Percentiles rank a stretch among this genome's conserved stretches.
Evolutionary conservation across 2,888 invertebrate genomes (phyloP).

Genomic region (Pedicia rivosa): DNA sequence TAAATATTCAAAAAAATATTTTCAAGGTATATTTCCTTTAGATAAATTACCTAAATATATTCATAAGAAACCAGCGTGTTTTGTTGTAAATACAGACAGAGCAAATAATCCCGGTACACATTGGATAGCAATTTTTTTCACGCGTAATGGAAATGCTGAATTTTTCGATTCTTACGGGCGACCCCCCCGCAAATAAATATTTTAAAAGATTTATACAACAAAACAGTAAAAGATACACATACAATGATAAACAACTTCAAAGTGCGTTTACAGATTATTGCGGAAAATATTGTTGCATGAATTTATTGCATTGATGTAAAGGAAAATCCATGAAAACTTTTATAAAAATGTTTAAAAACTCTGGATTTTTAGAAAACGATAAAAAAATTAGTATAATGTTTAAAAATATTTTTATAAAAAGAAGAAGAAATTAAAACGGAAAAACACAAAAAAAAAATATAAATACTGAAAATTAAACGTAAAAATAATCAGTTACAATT

Average conservation of each 20-base stretch:
- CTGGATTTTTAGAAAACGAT: background rate
- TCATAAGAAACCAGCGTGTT: background rate
- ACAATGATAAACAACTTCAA: background rate
- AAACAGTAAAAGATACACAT: background rate
- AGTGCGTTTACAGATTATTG: background rate
- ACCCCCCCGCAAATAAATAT: background rate
- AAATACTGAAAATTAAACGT: too few relatives aligned
- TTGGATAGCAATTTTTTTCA: slow-evolving; percentile 1
- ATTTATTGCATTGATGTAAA: background rate
- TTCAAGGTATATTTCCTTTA: too few relatives aligned
- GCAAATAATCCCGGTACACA: background rate
- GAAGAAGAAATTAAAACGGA: too few relatives aligned
- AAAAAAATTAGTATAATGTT: background rate
- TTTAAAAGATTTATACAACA: background rate
- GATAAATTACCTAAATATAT: background rate
- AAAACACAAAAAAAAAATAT: too few relatives aligned
- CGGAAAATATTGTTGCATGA: background rate
- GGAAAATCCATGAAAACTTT: background rate
- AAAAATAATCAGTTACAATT: too few relatives aligned
- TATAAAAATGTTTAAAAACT: background rate
- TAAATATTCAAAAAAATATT: too few relatives aligned
- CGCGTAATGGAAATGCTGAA: background rate
- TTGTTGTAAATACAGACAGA: background rate
- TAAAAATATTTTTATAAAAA: too few relatives aligned
- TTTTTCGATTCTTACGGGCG: background rate